Percentiles rank a stretch among this genome's conserved stretches.
phyloP scores from a whole-genome alignment of 2,113 vertebrate genomes.

The Phainopepla nitens region DNA sequence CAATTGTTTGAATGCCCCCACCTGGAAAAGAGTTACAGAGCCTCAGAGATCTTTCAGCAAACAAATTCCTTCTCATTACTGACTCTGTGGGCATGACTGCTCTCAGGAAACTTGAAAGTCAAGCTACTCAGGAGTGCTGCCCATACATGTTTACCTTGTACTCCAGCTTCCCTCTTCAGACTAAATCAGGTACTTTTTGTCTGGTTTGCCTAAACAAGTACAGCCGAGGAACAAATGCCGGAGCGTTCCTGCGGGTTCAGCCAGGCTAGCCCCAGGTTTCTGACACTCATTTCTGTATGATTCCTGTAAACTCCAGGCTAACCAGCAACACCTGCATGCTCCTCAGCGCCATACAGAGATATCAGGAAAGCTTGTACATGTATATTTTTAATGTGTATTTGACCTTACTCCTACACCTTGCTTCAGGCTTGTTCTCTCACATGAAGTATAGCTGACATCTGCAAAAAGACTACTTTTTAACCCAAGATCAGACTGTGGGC shows the following conservation, averaged over 20 bases:
- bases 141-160: conserved; percentile 65
- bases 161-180: conserved; percentile 57
- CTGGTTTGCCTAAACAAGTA: conserved; percentile 63
- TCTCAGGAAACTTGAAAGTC: conserved; percentile 72
- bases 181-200: conserved; percentile 54
- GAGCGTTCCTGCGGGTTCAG: not conserved
- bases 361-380: not conserved
- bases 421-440: not conserved
- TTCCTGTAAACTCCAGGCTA: not conserved
- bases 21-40: conserved; percentile 68
- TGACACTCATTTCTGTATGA: not conserved
- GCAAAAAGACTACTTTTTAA: not conserved
- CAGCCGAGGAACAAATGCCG: not conserved
- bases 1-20: conserved; percentile 44
- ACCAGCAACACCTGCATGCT: not conserved
- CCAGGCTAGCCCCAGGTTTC: not conserved
- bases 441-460: not conserved
- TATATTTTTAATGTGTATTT: not conserved
- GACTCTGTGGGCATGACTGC: conserved; percentile 22
- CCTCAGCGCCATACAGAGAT: not conserved
- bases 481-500: not conserved
- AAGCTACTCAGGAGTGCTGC: conserved; percentile 57
- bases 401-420: not conserved
- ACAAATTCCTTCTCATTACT: conserved; percentile 70
- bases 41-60: conserved; percentile 70